phyloP scores from a whole-genome alignment of 2,888 invertebrate genomes.

The Leptarthrus brevirostris region DNA sequence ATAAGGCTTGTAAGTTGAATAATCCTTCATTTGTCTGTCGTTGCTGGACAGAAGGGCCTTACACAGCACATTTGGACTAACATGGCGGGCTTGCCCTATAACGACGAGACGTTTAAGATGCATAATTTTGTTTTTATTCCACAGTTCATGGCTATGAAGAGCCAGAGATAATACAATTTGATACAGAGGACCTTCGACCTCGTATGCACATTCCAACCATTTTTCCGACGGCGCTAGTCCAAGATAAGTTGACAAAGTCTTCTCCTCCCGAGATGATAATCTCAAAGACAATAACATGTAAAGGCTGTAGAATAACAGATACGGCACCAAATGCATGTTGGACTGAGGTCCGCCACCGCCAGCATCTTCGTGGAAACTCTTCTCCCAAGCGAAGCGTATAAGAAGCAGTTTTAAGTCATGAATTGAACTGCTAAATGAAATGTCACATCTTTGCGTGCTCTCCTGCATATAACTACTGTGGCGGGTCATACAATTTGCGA shows the following conservation, averaged over 20 bases:
- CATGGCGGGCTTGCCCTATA: slow-evolving; percentile 82
- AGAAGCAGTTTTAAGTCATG: slow-evolving; percentile 94
- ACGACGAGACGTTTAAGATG: slow-evolving; percentile 83
- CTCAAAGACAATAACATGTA: slow-evolving; percentile 92
- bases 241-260: slow-evolving; percentile 79
- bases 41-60: slow-evolving; percentile 68
- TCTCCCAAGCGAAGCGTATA: slow-evolving; percentile 90
- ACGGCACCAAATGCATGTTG: slow-evolving; percentile 96
- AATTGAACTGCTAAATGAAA: slow-evolving; percentile 70
- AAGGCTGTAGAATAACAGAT: slow-evolving; percentile 92
- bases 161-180: slow-evolving; percentile 84
- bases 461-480: slow-evolving; percentile 85
- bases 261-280: slow-evolving; percentile 81
- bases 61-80: slow-evolving; percentile 69
- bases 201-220: slow-evolving; percentile 85
- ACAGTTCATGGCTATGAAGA: slow-evolving; percentile 80
- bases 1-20: slow-evolving; percentile 85
- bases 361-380: slow-evolving; percentile 96
- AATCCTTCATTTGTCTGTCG: slow-evolving; percentile 74
- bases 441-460: slow-evolving; percentile 67
- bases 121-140: slow-evolving; percentile 77
- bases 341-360: slow-evolving; percentile 97
- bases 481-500: slow-evolving; percentile 92
- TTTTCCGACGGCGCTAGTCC: slow-evolving; percentile 73
- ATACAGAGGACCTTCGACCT: slow-evolving; percentile 93